phyloP scores from a whole-genome alignment of 2,888 invertebrate species.

The Alloscopus bannaensis region DNA sequence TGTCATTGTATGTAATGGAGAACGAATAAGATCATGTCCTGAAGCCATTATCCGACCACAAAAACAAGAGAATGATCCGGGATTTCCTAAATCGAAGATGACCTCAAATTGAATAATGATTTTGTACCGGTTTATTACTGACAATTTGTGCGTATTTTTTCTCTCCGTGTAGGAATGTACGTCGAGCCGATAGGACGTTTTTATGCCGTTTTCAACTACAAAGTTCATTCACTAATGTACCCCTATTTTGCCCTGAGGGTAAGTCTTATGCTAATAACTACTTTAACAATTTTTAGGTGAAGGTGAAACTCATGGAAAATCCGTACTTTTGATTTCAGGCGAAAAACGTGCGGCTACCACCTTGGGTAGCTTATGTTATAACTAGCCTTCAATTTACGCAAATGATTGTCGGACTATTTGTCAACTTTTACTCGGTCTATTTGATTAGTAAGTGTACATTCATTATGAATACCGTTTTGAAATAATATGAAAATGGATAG shows the following conservation, averaged over 20 bases:
- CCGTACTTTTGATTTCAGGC: slow-evolving; percentile 77
- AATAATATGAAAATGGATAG: too few relatives aligned
- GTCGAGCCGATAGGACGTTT: slow-evolving; percentile 92
- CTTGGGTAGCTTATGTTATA: slow-evolving; percentile 90
- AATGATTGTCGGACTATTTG: slow-evolving; percentile 93
- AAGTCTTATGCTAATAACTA: slow-evolving; percentile 13
- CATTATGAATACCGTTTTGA: neutral
- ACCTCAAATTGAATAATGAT: too few relatives aligned
- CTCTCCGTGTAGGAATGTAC: slow-evolving; percentile 23
- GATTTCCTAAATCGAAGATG: too few relatives aligned
- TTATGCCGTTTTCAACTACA: slow-evolving; percentile 97
- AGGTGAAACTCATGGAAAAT: neutral
- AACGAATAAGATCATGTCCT: too few relatives aligned
- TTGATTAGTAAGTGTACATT: neutral
- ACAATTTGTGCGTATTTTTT: neutral
- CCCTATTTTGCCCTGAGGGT: slow-evolving; percentile 87
- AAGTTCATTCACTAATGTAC: slow-evolving; percentile 94
- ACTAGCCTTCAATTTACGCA: slow-evolving; percentile 93
- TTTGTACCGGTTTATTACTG: neutral
- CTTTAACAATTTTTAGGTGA: neutral
- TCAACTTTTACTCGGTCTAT: slow-evolving; percentile 89
- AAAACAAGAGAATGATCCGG: too few relatives aligned
- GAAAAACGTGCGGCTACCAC: slow-evolving; percentile 89
- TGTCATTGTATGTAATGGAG: too few relatives aligned
- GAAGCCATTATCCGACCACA: too few relatives aligned